Base-by-base conservation (phyloP, 2,888 invertebrate genomes). In the Dryobota labecula region DNA sequence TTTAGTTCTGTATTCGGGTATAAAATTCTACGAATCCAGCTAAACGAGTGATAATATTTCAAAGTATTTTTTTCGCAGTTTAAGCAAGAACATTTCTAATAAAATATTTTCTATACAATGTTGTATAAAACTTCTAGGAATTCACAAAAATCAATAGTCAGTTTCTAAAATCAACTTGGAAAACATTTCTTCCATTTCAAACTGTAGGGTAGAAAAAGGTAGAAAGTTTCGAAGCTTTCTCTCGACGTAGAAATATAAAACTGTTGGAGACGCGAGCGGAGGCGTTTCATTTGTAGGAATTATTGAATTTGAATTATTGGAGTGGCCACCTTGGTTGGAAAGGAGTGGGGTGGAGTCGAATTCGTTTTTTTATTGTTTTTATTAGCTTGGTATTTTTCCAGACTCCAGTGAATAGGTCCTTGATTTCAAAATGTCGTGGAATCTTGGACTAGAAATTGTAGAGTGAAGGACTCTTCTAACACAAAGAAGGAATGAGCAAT, bases 221-320 rank as follows among this genome's bases (percentile, higher is more conserved):
- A 58, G 51, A 68, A 81, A 82, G 27, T 80, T 80, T 43, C 62
- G 33, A 24, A 54, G 63, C 63, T 63, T 82, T 74, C 73, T 82
- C 81, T 68, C 67, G 49, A 49, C 58, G 62, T 58, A 79, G 89
- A 90, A 91, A 90, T 92, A 91, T 90, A 90, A 91, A 92, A 90
- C 88, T 88, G 80, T 71, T 69, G 79, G 80, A 74, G 76, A 76
- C 66, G 79, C 69, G 60, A 67, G 66, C 69, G 51, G 82, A 87
- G 90, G 88, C 92, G 90, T 93, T 94, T 93, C 92, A 91, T 94
- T 94, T 93, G 93, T 88, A 89, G 88, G 83, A 91, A 91, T 93
- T 94, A 94, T 94, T 94, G 94, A 94, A 94, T 94, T 93, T 93
- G 93, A 94, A 92, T 94, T 94, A 94, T 94, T 94, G 93, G 91